A percentile compares a stretch with the other conserved stretches of the same genome.
Evolutionary conservation across 2,888 invertebrate species (phyloP).

Genomic region (Ichneumoninae sp.): DNA sequence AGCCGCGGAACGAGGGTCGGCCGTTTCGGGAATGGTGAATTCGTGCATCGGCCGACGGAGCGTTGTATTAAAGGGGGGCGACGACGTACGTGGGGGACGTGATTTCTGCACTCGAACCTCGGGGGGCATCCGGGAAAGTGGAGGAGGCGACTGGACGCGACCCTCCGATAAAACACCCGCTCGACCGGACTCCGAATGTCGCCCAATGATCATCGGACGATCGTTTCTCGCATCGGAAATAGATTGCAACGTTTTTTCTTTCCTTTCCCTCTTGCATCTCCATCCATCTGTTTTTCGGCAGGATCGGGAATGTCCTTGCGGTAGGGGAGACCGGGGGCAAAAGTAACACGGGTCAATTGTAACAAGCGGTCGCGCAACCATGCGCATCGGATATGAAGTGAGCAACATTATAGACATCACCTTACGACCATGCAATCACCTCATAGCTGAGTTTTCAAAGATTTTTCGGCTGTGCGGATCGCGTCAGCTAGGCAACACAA

Average conservation of each 20-base stretch:
- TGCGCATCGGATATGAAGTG: no score
- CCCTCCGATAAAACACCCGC: not conserved
- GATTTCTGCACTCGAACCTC: slow-evolving; percentile 38
- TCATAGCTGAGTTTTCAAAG: no score
- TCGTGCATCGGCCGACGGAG: slow-evolving; percentile 24
- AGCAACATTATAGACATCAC: no score
- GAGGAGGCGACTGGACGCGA: slow-evolving; percentile 6
- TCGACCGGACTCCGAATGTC: slow-evolving; percentile 30
- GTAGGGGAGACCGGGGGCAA: no score
- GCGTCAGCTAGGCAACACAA: no score
- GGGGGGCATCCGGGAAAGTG: not conserved
- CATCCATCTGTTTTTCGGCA: no score
- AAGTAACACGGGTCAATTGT: no score
- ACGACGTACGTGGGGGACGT: slow-evolving; percentile 44
- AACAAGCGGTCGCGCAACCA: no score
- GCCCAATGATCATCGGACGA: slow-evolving; percentile 36
- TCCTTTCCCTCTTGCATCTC: no score
- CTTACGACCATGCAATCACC: no score
- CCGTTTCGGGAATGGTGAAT: slow-evolving; percentile 35
- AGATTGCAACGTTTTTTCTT: not conserved
- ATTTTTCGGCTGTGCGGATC: no score
- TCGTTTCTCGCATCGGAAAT: slow-evolving; percentile 32
- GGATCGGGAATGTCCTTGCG: no score
- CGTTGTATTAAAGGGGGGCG: slow-evolving; percentile 36
- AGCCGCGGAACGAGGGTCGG: slow-evolving; percentile 30